These are phyloP conservation scores for Ephydatia muelleri DNA, from an alignment of 37 sponge, comb jelly and placozoan species.

Conservation along the genomic window DNA sequence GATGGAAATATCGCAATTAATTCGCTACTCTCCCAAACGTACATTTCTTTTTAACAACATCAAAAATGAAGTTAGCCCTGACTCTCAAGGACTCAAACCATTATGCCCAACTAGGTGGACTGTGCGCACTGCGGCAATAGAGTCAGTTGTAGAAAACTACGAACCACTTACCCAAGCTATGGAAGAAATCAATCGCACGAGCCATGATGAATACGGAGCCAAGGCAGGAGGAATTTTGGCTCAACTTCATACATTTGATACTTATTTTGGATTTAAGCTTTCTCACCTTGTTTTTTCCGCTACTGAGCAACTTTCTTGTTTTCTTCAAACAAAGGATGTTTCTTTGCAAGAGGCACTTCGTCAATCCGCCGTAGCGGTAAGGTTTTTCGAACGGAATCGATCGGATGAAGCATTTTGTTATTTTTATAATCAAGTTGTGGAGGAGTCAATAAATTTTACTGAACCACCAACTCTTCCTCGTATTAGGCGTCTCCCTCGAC, in stretches of 20 bases:
- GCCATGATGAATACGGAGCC: slow-evolving; percentile 58
- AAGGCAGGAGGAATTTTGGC: slow-evolving; percentile 41
- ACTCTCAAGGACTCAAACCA: slow-evolving; percentile 29
- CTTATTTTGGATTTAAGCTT: slow-evolving; percentile 44
- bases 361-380: background rate
- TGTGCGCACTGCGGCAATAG: slow-evolving; percentile 58
- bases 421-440: slow-evolving; percentile 13
- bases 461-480: slow-evolving; percentile 18
- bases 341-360: slow-evolving; percentile 44
- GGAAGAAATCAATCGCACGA: slow-evolving; percentile 47
- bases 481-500: background rate
- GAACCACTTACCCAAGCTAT: slow-evolving; percentile 39
- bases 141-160: slow-evolving; percentile 60
- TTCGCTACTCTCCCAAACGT: slow-evolving; percentile 62
- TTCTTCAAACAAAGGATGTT: slow-evolving; percentile 41
- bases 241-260: slow-evolving; percentile 29
- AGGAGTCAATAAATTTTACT: slow-evolving; percentile 21
- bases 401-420: slow-evolving; percentile 8
- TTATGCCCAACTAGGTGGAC: slow-evolving; percentile 72
- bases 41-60: slow-evolving; percentile 11
- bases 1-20: slow-evolving; percentile 31
- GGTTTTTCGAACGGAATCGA: background rate
- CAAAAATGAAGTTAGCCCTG: background rate
- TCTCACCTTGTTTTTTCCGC: slow-evolving; percentile 24
- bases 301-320: slow-evolving; percentile 38